Evolutionary conservation across 2,797 vertebrate species (phyloP).

Genomic region (Periophthalmus magnuspinnatus): DNA sequence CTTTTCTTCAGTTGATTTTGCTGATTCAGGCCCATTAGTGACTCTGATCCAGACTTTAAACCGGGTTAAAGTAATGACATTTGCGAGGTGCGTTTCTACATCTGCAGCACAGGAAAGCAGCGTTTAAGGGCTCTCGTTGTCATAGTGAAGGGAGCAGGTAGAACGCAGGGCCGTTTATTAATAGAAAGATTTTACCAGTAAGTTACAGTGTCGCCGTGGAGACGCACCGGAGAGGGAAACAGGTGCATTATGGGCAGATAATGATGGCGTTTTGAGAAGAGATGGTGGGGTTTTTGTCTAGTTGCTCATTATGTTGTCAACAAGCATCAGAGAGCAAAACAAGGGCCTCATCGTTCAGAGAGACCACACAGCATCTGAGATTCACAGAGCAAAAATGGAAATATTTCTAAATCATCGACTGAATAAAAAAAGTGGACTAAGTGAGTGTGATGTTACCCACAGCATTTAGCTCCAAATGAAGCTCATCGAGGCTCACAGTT

Average conservation of each 20-base stretch:
- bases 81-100: slow-evolving; percentile 9
- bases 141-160: slow-evolving; percentile 26
- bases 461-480: too few species aligned
- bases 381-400: too few species aligned
- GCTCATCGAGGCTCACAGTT: too few species aligned
- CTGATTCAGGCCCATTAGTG: slow-evolving; percentile 25
- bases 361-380: too few species aligned
- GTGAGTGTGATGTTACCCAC: too few species aligned
- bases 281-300: background rate
- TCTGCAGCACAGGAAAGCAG: slow-evolving; percentile 3
- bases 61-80: slow-evolving; percentile 43
- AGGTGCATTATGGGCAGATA: background rate
- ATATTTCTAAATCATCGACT: too few species aligned
- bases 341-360: too few species aligned
- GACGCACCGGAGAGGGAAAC: background rate
- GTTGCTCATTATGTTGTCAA: background rate
- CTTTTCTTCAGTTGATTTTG: slow-evolving; percentile 15
- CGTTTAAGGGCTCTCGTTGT: slow-evolving; percentile 32
- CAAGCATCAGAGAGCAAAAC: too few species aligned
- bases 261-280: background rate
- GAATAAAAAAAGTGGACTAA: too few species aligned
- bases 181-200: slow-evolving; percentile 10
- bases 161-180: background rate
- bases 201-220: slow-evolving; percentile 8
- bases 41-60: slow-evolving; percentile 18